Evolutionary conservation across 2,113 vertebrate species (phyloP), one percentile per base, ranked within the genome.

Genomic region (Atractosteus spatula): DNA sequence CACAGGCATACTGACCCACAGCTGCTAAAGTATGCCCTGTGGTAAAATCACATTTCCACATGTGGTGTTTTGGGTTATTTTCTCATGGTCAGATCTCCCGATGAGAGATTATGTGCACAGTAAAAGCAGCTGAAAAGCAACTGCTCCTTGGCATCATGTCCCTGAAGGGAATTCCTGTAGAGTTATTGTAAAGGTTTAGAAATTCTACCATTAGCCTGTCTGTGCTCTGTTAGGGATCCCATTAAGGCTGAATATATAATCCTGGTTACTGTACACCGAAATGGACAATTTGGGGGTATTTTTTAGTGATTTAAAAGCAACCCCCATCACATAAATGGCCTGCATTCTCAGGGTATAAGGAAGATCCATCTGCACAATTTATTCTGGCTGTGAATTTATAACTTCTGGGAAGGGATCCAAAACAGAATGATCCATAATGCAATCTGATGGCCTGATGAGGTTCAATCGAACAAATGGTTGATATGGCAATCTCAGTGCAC

Each of bases 361-460:
- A 41, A 42, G 64, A 45, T 45, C 13, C 64, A 47, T 66, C 64
- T 45, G 41, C n/a, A n/a, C 13, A 47, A 12, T 65, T 65, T 65
- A 42, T 7, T 41, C 41, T 13, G 41, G 16, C 41, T 41, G 63
- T 65, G 42, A 47, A 66, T n/a, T 66, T 66, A 47, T 45, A 66
- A 66, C 29, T 66, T 47, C 64, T 47, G 64, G 14, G 64, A 66
- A 66, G 45, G 11, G 16, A 45, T 66, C 45, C 41, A 43, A 42
- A 43, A 65, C 63, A 8, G 63, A 12, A 41, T 44, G 64, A 66
- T 45, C 64, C 43, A 66, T 66, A 66, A 66, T 66, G 64, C 64
- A 17, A 3, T 16, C 43, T 45, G 14, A 66, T 47, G 12, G n/a
- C 8, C 7, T 14, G 64, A 66, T 47, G 63, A 41, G 12, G 63